Base-by-base conservation (phyloP, 1,140 invertebrate species). In the Diprion similis region DNA sequence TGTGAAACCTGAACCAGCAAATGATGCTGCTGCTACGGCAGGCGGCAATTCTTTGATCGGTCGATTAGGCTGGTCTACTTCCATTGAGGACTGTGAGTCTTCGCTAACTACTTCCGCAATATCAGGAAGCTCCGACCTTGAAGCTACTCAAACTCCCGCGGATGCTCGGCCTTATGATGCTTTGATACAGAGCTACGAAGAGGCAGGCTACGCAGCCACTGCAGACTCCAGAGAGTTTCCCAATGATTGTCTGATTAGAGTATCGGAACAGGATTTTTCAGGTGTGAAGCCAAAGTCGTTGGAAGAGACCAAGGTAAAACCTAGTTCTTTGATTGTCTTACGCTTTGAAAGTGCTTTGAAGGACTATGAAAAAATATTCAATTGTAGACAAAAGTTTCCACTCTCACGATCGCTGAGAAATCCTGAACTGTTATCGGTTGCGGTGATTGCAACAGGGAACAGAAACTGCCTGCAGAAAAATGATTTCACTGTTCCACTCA, bases 41-140 rank as follows among this genome's bases (percentile, higher is more conserved):
- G 83, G 84, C 70, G 94, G 93, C 8, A 94, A 95, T 85, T 94
- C 92, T 48, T 80, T 95, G 13, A 86, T 89, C 82, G 89, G 89
- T 46, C 89, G 90, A 82, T 87, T 87, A 10, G 92, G 93, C 2
- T 95, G 93, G 94, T 94, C 93, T 0, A 90, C 89, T 0, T 87
- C 86, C 0, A 89, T 90, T 78, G 91, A 93, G 75, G 90, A 90
- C 76, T 89, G 82, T 78, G 88, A 90, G 77, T 83, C 88, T 37
- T 89, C 81, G 8, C 78, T 83, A 74, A 84, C 78, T 17, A 79
- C 84, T 0, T 79, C 82, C 8, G 76, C 81, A 71, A 78, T 82
- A 48, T 84, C 83, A 8, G 75, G 81, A 48, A 76, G 72, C 18
- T 84, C 84, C 0, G 75, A 19, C 13, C 46, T 15, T n/a, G 79